Evolutionary conservation across 2,113 vertebrate genomes (phyloP), one percentile per base, ranked within the genome.

Genomic region (Onychostoma macrolepis): DNA sequence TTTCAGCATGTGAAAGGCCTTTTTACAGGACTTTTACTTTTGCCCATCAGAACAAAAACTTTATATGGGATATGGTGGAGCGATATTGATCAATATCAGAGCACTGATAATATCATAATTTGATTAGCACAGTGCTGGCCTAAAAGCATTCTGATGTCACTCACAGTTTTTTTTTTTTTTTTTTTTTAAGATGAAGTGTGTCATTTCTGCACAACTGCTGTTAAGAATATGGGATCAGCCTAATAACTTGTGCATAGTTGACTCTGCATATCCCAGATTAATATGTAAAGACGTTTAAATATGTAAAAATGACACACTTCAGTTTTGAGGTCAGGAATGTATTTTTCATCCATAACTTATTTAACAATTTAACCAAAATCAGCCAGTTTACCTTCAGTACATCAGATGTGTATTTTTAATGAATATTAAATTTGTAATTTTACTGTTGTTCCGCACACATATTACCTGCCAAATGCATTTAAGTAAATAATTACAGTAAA

Each of bases 111-210:
- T 75, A 86, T 30, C 53, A 86, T 88, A 61, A 83, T 83, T 88
- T 79, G 84, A 89, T 88, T 87, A 86, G 86, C 87, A 85, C 77
- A 85, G 84, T 41, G 24, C 56, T 85, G 61, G 88, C 41, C 85
- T 85, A 88, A 90, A 90, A 91, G 91, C 89, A 67, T 81, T 45
- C 24, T 65, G 63, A 83, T 80, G 48, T 10, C 1, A 58, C 87
- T 85, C 84, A 80, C 24, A 11, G 17, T 36, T 36, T 17, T 36
- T 4, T 36, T 36, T 36, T 4, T 15, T 41, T 41, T 9, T 48
- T 28, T 53, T 24, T 63, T 63, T 65, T 6, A 9, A n/a, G 56
- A 21, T 15, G 63, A 67, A 67, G 10, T 28, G n/a, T 28, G 26
- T 65, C 10, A 28, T 28, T 65, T 65, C 26, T 65, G 63, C 63